phyloP scores from a whole-genome alignment of 2,888 invertebrate species.

The Ochropacha duplaris region DNA sequence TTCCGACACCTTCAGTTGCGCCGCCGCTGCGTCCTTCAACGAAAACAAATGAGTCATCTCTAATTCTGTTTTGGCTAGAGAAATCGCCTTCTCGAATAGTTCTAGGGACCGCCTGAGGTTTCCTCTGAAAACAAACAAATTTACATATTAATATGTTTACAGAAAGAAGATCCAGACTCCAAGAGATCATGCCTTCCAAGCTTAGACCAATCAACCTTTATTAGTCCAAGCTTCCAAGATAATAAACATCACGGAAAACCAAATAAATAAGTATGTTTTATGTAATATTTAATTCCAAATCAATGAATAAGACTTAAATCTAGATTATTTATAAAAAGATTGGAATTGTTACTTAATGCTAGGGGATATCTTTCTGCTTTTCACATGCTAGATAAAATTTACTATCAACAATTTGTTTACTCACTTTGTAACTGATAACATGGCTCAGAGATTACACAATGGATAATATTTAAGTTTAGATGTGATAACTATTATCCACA shows the following conservation, averaged over 20 bases:
- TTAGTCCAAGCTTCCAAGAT: no score
- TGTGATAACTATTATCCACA: background rate
- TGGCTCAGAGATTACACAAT: slow-evolving; percentile 13
- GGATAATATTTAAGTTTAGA: slow-evolving; percentile 4
- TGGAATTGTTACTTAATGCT: background rate
- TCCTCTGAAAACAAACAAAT: slow-evolving; percentile 84
- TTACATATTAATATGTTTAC: slow-evolving; percentile 19
- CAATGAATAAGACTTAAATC: no score
- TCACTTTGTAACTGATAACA: slow-evolving; percentile 21
- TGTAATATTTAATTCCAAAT: no score
- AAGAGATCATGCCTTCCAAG: no score
- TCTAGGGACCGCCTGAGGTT: slow-evolving; percentile 92
- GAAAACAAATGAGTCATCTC: slow-evolving; percentile 96
- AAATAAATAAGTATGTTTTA: no score
- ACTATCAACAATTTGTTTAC: slow-evolving; percentile 26
- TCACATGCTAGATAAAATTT: slow-evolving; percentile 4
- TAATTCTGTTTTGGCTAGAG: slow-evolving; percentile 91
- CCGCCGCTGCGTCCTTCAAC: slow-evolving; percentile 93
- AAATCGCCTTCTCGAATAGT: slow-evolving; percentile 94
- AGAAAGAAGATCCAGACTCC: no score
- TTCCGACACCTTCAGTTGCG: slow-evolving; percentile 92
- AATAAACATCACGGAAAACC: no score
- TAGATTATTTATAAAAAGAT: background rate
- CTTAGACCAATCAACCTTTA: no score
- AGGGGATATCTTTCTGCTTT: background rate